Evolutionary conservation across 92 coral and sea anemone genomes (phyloP).

Genomic region (Chrysogorgia sp.): DNA sequence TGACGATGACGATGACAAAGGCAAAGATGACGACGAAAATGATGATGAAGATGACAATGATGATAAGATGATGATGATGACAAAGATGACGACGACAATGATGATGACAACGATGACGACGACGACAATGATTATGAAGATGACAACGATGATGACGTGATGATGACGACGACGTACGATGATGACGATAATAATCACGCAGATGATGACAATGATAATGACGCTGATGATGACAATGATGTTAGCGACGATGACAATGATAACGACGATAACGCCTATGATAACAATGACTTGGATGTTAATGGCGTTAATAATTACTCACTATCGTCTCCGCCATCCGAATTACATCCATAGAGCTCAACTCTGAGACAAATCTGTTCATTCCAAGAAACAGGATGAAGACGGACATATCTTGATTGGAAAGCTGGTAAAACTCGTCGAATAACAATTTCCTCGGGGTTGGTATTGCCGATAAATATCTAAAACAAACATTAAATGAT

Average conservation of each 20-base stretch:
- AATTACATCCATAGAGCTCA: constrained; percentile 93
- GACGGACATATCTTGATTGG: constrained; percentile 88
- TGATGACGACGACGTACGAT: background rate
- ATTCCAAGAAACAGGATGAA: constrained; percentile 77
- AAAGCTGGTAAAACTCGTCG: constrained; percentile 81
- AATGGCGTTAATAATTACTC: background rate
- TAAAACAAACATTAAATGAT: background rate
- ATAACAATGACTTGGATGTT: background rate
- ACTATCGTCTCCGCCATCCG: constrained; percentile 93
- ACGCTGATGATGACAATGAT: background rate
- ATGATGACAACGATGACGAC: no score
- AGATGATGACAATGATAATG: no score
- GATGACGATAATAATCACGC: background rate
- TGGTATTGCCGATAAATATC: constrained; percentile 75
- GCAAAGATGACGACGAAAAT: background rate
- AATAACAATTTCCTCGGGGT: constrained; percentile 55
- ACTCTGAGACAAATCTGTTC: constrained; percentile 75
- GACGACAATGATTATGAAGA: no score
- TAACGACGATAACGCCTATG: background rate
- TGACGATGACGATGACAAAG: background rate
- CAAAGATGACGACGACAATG: no score
- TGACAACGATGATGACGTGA: no score
- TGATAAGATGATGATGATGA: background rate
- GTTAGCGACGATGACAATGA: background rate
- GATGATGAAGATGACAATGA: background rate